Percentiles rank a stretch among this genome's conserved stretches.
Conservation (phyloP, 1,140 invertebrate species). For the Drosophila tsacasi region DNA sequence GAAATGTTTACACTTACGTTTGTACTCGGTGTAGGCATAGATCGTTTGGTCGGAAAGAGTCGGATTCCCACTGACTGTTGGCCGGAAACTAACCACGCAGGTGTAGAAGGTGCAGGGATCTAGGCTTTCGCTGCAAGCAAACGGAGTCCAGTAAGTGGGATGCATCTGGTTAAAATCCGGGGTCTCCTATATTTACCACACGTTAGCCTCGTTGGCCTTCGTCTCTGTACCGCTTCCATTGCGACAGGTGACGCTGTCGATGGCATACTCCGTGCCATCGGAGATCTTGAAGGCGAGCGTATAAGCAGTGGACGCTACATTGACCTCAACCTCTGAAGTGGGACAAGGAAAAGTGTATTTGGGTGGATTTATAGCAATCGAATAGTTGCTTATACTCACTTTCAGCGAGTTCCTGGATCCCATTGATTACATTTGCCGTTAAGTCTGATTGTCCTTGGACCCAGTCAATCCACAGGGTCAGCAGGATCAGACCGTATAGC, state of each 20-base stretch:
- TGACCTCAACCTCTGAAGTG: slow-evolving; percentile 37
- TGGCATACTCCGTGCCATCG: slow-evolving; percentile 47
- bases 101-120: slow-evolving; percentile 68
- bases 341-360: not conserved
- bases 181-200: slow-evolving; percentile 41
- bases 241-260: slow-evolving; percentile 53
- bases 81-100: slow-evolving; percentile 37
- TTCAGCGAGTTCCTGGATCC: slow-evolving; percentile 29
- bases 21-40: slow-evolving; percentile 61
- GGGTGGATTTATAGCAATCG: too few relatives aligned
- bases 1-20: slow-evolving; percentile 42
- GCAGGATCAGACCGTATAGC: slow-evolving; percentile 36
- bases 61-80: slow-evolving; percentile 6
- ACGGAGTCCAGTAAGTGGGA: too few relatives aligned
- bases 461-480: slow-evolving; percentile 39
- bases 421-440: not conserved
- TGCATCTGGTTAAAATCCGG: not conserved
- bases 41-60: slow-evolving; percentile 31
- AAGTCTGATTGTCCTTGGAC: slow-evolving; percentile 21
- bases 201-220: slow-evolving; percentile 37
- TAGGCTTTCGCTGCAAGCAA: slow-evolving; percentile 51
- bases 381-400: slow-evolving; percentile 14
- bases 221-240: slow-evolving; percentile 17
- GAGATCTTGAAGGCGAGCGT: slow-evolving; percentile 53
- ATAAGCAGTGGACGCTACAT: slow-evolving; percentile 44